A percentile compares a stretch with the other conserved stretches of the same genome.
Evolutionary conservation across 2,888 invertebrate genomes (phyloP).

Genomic region (Synanthedon andrenaeformis): DNA sequence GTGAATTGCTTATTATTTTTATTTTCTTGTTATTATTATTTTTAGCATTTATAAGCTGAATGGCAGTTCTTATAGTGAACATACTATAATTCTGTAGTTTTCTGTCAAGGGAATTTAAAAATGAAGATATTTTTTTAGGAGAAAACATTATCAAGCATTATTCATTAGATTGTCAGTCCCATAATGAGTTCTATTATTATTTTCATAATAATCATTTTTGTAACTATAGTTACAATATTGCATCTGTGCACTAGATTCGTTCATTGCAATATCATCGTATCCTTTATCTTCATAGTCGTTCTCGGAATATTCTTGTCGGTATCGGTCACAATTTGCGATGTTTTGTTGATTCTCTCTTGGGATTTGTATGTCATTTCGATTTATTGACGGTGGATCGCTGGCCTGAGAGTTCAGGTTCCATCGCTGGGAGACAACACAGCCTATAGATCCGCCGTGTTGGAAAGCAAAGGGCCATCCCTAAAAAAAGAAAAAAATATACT

Average conservation of each 20-base stretch:
- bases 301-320: conserved; percentile 43
- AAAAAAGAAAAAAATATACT: conserved; percentile 14
- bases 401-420: conserved; percentile 44
- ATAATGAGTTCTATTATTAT: conserved; percentile 34
- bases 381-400: conserved; percentile 16
- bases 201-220: conserved; percentile 51
- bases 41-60: too few species aligned
- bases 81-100: too few species aligned
- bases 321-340: conserved; percentile 19
- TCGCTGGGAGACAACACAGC: conserved; percentile 54
- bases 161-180: conserved; percentile 42
- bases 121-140: too few species aligned
- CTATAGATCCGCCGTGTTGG: conserved; percentile 71
- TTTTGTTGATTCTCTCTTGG: conserved; percentile 13
- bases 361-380: conserved; percentile 14
- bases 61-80: too few species aligned
- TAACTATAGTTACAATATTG: conserved; percentile 55
- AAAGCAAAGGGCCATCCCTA: conserved; percentile 89
- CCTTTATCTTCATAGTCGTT: conserved; percentile 51
- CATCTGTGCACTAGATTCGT: conserved; percentile 29
- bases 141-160: conserved; percentile 13
- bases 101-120: too few species aligned
- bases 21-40: too few species aligned
- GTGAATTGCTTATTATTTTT: too few species aligned
- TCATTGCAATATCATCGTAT: conserved; percentile 36